These are phyloP conservation scores for Pteruthius melanotis DNA, from an alignment of 2,113 vertebrate genomes.

Conservation along the genomic window DNA sequence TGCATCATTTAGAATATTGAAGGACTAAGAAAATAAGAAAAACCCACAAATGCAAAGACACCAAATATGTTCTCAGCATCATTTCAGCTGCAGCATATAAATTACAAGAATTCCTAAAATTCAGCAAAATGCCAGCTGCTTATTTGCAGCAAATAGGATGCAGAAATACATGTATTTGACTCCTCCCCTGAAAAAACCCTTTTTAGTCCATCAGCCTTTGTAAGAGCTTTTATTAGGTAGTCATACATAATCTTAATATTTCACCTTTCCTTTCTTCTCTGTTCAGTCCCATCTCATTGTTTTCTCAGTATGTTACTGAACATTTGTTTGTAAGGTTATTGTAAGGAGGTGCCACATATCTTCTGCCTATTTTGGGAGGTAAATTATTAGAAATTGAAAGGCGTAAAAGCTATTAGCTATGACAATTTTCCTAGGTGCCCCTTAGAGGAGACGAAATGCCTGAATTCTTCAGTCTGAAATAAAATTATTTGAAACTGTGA, in stretches of 20 bases:
- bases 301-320: neutral
- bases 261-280: neutral
- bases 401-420: neutral
- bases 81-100: neutral
- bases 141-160: neutral
- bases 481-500: neutral
- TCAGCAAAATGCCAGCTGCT: neutral
- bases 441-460: neutral
- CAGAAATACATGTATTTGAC: neutral
- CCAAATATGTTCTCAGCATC: neutral
- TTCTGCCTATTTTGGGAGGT: neutral
- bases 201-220: neutral
- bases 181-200: neutral
- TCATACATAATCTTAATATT: neutral
- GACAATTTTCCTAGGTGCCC: neutral
- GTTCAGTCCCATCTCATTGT: neutral
- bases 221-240: neutral
- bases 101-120: slow-evolving; percentile 5
- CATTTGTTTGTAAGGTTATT: slow-evolving; percentile 1
- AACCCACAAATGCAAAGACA: neutral
- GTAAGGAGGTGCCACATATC: neutral
- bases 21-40: neutral
- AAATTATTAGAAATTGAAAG: neutral
- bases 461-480: neutral
- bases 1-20: slow-evolving; percentile 30